Percentiles rank a stretch among this genome's conserved stretches.
These are phyloP conservation scores for Zaprionus africanus DNA, from an alignment of 1,140 invertebrate genomes.

Conservation along the genomic window DNA sequence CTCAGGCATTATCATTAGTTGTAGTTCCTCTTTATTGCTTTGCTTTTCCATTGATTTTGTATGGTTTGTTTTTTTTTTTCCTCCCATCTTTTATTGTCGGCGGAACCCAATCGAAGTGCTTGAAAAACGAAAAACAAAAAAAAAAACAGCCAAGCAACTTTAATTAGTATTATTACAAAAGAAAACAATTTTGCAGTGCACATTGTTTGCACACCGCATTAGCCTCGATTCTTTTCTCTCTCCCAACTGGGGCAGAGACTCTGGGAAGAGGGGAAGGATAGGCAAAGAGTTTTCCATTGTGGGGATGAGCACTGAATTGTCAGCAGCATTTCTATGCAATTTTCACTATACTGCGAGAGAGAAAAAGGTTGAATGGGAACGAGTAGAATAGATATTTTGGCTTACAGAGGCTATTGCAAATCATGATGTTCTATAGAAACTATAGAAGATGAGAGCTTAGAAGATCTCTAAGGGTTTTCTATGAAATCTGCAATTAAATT, in stretches of 20 bases:
- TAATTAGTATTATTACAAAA: constrained; percentile 79
- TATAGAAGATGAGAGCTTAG: background rate
- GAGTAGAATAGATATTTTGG: background rate
- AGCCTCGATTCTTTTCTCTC: constrained; percentile 58
- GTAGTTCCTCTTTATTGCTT: constrained; percentile 46
- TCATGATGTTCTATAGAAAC: background rate
- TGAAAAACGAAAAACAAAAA: constrained; percentile 25
- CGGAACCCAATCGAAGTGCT: constrained; percentile 43
- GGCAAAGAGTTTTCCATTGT: constrained; percentile 20
- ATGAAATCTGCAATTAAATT: no score
- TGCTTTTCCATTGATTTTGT: constrained; percentile 56
- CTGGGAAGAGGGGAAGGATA: background rate
- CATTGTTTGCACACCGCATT: constrained; percentile 62
- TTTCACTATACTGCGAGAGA: background rate
- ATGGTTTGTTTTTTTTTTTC: constrained; percentile 37
- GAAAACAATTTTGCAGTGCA: constrained; percentile 71
- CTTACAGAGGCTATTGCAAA: background rate
- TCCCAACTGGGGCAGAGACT: constrained; percentile 18
- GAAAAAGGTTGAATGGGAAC: background rate
- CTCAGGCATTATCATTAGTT: constrained; percentile 52
- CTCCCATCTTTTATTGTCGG: constrained; percentile 15
- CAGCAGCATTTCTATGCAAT: background rate
- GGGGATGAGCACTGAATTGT: constrained; percentile 15
- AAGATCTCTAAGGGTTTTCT: no score
- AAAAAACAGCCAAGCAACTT: constrained; percentile 37